A percentile compares a stretch with the other conserved stretches of the same genome.
phyloP scores from a whole-genome alignment of 1,140 invertebrate genomes.

The Drosophila nasuta region DNA sequence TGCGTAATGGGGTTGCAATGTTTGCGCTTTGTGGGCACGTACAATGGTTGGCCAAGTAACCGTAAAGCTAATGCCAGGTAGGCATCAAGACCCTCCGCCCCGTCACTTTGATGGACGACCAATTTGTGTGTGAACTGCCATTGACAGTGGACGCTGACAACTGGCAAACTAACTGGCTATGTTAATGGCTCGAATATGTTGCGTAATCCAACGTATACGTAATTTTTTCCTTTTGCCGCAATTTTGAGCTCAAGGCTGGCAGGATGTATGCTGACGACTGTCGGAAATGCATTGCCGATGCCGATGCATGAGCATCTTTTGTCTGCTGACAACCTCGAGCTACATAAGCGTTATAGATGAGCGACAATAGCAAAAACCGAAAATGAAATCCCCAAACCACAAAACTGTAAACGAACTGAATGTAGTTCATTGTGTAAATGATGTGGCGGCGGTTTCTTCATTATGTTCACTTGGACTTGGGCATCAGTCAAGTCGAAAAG shows the following conservation, averaged over 20 bases:
- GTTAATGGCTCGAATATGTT: constrained; percentile 63
- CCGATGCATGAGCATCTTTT: constrained; percentile 39
- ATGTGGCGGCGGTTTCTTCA: constrained; percentile 37
- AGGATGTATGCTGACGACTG: constrained; percentile 69
- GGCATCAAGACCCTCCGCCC: too few relatives aligned
- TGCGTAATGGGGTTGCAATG: constrained; percentile 28
- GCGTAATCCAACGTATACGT: constrained; percentile 33
- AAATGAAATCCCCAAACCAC: neutral
- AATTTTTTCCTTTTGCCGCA: constrained; percentile 22
- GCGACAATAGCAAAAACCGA: neutral
- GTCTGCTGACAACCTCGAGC: constrained; percentile 26
- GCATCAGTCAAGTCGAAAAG: constrained; percentile 57
- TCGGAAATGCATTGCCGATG: constrained; percentile 23
- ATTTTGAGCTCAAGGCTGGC: constrained; percentile 71
- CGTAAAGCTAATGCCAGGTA: constrained; percentile 16
- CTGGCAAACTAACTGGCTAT: constrained; percentile 28
- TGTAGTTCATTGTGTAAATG: constrained; percentile 18
- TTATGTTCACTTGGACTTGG: constrained; percentile 64
- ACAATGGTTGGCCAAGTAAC: constrained; percentile 30
- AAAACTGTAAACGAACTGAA: constrained; percentile 25
- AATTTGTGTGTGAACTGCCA: constrained; percentile 73
- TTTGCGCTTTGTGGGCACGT: constrained; percentile 37
- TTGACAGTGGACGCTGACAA: constrained; percentile 58
- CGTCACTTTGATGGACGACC: constrained; percentile 25
- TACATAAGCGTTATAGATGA: constrained; percentile 19